Base-by-base conservation (phyloP, 2,888 invertebrate species). In the Pseudolycoriella hygida region DNA sequence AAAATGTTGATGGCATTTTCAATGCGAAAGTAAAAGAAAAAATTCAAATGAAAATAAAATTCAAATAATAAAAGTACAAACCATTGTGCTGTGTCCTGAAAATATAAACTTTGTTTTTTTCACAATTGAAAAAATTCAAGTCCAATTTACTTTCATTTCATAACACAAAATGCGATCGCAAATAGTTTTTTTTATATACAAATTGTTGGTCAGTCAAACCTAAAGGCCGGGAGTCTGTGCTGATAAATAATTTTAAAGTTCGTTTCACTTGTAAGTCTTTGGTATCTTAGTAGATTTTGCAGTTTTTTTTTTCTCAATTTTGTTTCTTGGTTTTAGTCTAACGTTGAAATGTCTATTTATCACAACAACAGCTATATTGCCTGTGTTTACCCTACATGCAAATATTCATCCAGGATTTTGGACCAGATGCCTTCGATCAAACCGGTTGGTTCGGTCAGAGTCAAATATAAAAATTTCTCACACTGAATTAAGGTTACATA, bases 201-300 rank as follows among this genome's bases (percentile, higher is more conserved):
- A 25, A 25, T 25, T 25, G 25, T 6, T 25, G 25, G 62, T 64
- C 64, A 65, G 66, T 65, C 65, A 64, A 61, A 62, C 61, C 57
- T 49, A 55, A 54, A 58, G 61, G 62, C 62, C 61, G 60, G 57
- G 59, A 56, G 50, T 56, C 56, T 58, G 56, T 53, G 34, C 5
- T 25, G 8, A 25, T 25, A 4, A 25, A 25, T 25, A 8, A 8
- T 4, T 14, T 34, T 8, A 34, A 34, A 34, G 34, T 34, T 12
- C 12, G 5, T 12, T 34, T 34, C 11, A n/a, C n/a, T n/a, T n/a
- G n/a, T n/a, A n/a, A n/a, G n/a, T n/a, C n/a, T n/a, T n/a, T n/a
- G n/a, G n/a, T 34, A 34, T 34, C 12, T 34, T 14, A 14, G n/a
- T 14, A 14, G n/a, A 34, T 34, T 34, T 14, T 14, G 4, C 34